Evolutionary conservation across 2,888 invertebrate species (phyloP).

Genomic region (Alentia gelatinosa): DNA sequence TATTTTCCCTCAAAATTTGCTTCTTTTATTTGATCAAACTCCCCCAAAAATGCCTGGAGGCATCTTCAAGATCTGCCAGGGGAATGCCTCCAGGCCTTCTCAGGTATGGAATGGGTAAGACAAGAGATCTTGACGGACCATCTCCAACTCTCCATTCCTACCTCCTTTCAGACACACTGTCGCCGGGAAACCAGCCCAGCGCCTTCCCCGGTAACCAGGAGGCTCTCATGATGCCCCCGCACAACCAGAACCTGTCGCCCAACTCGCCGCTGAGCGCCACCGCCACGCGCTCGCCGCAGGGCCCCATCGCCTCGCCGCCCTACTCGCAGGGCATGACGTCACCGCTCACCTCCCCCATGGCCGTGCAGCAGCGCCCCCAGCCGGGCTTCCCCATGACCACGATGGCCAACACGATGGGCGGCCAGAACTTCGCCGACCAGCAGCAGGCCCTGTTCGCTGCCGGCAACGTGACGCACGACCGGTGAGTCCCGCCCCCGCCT

Average conservation of each 20-base stretch:
- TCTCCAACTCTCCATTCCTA: no score
- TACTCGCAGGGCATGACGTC: conserved; percentile 40
- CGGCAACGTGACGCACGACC: not conserved
- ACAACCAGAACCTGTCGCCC: conserved; percentile 55
- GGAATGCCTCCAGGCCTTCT: no score
- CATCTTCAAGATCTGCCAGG: no score
- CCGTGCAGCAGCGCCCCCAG: not conserved
- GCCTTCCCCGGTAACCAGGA: conserved; percentile 18
- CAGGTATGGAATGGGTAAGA: no score
- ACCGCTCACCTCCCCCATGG: not conserved
- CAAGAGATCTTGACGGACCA: no score
- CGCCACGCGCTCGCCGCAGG: not conserved
- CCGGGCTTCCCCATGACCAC: conserved; percentile 68
- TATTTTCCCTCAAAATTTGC: no score
- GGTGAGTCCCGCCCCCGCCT: not conserved
- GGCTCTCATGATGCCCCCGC: conserved; percentile 23
- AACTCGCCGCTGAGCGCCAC: conserved; percentile 21
- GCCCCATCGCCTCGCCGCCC: conserved; percentile 25
- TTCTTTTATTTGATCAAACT: no score
- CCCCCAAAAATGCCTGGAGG: no score
- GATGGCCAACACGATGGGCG: not conserved
- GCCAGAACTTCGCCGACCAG: not conserved
- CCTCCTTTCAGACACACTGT: conserved; percentile 24
- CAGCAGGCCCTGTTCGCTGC: conserved; percentile 19
- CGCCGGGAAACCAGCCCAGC: conserved; percentile 46